phyloP scores from a whole-genome alignment of 2,113 vertebrate species.

The Gadus chalcogrammus region DNA sequence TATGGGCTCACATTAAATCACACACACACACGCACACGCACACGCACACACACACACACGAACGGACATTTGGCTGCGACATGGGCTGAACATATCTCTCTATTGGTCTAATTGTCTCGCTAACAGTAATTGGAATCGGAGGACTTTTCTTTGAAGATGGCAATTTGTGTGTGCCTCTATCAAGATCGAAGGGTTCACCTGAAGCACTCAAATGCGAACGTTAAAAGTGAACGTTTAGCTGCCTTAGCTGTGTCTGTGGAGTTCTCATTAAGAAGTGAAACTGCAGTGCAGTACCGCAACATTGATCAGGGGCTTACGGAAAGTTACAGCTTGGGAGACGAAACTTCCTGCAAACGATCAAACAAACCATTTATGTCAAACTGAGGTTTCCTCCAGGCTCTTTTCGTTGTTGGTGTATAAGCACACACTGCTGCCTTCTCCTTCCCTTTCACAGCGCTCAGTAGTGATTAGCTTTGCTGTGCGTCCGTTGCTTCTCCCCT shows the following conservation, averaged over 20 bases:
- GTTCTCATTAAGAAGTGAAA: too few relatives aligned
- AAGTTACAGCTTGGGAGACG: background rate
- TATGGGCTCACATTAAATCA: background rate
- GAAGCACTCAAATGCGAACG: too few relatives aligned
- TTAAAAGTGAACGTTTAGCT: background rate
- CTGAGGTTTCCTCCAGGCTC: slow-evolving; percentile 1
- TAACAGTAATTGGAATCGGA: too few relatives aligned
- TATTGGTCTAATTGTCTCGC: too few relatives aligned
- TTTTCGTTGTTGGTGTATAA: background rate
- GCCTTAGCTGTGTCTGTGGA: background rate
- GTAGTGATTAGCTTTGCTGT: background rate
- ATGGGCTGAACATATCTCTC: too few relatives aligned
- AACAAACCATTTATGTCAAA: too few relatives aligned
- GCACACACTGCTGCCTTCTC: background rate
- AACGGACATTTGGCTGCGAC: background rate
- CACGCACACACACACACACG: background rate
- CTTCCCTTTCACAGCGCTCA: background rate
- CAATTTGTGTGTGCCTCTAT: too few relatives aligned
- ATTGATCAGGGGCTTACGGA: background rate
- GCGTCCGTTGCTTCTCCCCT: background rate
- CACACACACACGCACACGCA: background rate
- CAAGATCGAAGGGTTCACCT: too few relatives aligned
- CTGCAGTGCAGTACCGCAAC: too few relatives aligned
- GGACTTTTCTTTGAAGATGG: too few relatives aligned
- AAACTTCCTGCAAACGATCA: too few relatives aligned